Evolutionary conservation across 2,888 invertebrate species (phyloP), one percentile per base, ranked within the genome.

Genomic region (Cordilura impudica): DNA sequence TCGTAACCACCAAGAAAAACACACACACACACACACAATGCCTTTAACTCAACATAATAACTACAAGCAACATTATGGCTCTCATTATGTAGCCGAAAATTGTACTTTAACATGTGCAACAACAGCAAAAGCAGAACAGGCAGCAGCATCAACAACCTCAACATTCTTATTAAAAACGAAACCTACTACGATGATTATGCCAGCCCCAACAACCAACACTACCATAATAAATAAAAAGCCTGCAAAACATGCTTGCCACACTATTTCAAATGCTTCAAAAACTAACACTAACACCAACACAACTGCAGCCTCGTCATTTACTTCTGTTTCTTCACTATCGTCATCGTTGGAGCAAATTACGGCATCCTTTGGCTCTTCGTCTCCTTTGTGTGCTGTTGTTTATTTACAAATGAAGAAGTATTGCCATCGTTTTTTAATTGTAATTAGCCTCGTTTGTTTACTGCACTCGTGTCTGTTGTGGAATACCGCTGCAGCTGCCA

Each of bases 391-490:
- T 39, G 58, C 70, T 78, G 81, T 83, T 82, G 87, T 84, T 85
- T 87, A 88, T 86, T 86, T 71, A 43, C 66, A 67, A 72, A 75
- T 79, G 60, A 75, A 75, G 66, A 79, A 79, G 51, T 79, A 71
- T 63, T 72, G 75, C 63, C 79, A 88, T 83, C 88, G 88, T 85
- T 87, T 88, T 87, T 87, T 87, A 86, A 87, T 88, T 84, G 85
- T 87, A 88, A 89, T 89, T 89, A 89, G 87, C 87, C 87, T 89
- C 77, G 86, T 86, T 82, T 89, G 88, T 84, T 84, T 89, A 85
- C 83, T 89, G 82, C 87, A 88, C 84, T 86, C 87, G 74, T 84
- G 84, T 83, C 83, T 86, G 79, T 82, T 84, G 82, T 86, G 86
- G 83, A 82, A 83, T 82, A 83, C 84, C 76, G 87, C 84, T 75